Percentiles rank a stretch among this genome's conserved stretches.
Evolutionary conservation across 2,888 invertebrate species (phyloP).

Genomic region (Zaprionus obscuricornis): DNA sequence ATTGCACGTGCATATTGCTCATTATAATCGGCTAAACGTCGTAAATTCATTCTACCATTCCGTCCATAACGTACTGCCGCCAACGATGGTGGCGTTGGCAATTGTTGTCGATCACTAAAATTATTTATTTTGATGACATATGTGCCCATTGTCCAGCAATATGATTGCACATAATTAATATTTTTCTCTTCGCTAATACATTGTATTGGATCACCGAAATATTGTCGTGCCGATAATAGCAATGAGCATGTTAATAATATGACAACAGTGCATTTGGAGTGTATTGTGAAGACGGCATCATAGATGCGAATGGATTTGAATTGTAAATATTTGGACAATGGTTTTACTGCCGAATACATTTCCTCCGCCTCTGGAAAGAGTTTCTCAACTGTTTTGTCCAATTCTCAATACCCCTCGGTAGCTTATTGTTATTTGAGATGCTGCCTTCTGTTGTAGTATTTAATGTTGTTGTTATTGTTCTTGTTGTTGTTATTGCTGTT

Average conservation of each 20-base stretch:
- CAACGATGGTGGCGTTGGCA: neutral
- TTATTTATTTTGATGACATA: slow-evolving; percentile 84
- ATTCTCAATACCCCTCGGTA: slow-evolving; percentile 41
- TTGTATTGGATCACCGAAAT: slow-evolving; percentile 93
- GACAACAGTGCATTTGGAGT: slow-evolving; percentile 89
- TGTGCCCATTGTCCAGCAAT: slow-evolving; percentile 92
- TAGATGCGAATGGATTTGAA: slow-evolving; percentile 88
- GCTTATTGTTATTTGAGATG: no score
- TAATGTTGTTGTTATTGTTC: no score
- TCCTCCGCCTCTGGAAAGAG: slow-evolving; percentile 79
- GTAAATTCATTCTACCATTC: slow-evolving; percentile 10
- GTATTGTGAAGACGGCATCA: slow-evolving; percentile 89
- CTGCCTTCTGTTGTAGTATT: neutral
- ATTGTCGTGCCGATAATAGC: slow-evolving; percentile 91
- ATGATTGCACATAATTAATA: slow-evolving; percentile 88
- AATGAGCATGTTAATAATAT: slow-evolving; percentile 89
- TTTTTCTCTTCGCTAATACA: slow-evolving; percentile 86
- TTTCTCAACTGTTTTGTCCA: slow-evolving; percentile 53
- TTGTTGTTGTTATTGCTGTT: no score
- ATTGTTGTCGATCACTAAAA: neutral
- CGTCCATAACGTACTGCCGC: neutral
- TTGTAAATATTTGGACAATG: slow-evolving; percentile 86
- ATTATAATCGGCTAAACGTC: slow-evolving; percentile 32
- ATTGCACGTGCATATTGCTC: slow-evolving; percentile 59
- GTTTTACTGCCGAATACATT: slow-evolving; percentile 88